Conservation (phyloP, 2,113 vertebrate species). For the Riparia riparia region DNA sequence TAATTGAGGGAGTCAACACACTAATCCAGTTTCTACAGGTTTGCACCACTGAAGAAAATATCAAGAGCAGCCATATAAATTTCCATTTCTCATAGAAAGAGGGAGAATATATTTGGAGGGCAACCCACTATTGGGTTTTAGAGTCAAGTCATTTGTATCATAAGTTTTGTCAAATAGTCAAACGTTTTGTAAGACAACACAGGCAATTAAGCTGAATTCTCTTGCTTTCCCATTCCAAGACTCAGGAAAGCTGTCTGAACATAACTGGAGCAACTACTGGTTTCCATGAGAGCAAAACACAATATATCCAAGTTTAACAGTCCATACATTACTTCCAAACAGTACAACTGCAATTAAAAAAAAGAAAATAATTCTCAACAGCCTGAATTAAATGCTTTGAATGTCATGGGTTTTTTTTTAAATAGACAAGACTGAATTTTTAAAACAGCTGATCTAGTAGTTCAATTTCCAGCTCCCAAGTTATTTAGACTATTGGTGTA, state of each 20-base stretch:
- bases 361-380: background rate
- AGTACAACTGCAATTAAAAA: background rate
- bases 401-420: background rate
- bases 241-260: background rate
- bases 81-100: background rate
- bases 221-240: background rate
- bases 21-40: conserved; percentile 68
- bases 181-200: background rate
- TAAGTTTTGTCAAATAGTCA: conserved; percentile 12
- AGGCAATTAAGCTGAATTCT: background rate
- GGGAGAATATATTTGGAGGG: conserved; percentile 9
- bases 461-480: background rate
- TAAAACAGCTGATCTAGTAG: background rate
- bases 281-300: background rate
- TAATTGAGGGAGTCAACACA: conserved; percentile 76
- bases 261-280: background rate
- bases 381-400: background rate
- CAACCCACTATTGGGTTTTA: background rate
- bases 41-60: conserved; percentile 68
- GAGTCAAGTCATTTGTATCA: background rate
- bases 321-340: background rate
- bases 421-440: background rate
- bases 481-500: background rate
- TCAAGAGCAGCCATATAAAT: conserved; percentile 44
- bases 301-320: background rate